A percentile compares a stretch with the other conserved stretches of the same genome.
Conservation (phyloP, 2,113 vertebrate genomes). For the Callipepla squamata region DNA sequence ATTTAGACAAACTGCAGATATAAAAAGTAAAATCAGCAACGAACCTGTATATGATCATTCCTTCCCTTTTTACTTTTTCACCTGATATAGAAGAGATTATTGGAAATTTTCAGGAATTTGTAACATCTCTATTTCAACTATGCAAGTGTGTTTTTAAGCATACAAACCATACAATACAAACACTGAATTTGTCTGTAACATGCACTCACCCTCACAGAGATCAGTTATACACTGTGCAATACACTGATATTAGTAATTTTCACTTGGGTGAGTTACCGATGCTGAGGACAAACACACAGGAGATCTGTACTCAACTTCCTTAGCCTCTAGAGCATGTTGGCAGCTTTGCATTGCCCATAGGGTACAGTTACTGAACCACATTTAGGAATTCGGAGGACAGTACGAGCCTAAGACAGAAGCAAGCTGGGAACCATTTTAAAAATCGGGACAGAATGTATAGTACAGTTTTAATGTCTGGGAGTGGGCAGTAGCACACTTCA, state of each 20-base stretch:
- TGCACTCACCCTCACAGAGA: not conserved
- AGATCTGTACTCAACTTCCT: not conserved
- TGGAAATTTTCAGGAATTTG: not conserved
- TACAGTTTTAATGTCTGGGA: not conserved
- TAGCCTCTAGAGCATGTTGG: not conserved
- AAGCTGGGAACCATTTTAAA: not conserved
- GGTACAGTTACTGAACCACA: not conserved
- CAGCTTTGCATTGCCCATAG: not conserved
- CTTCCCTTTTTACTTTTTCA: not conserved
- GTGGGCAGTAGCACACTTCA: not conserved
- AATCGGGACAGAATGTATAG: not conserved
- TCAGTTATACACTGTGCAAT: not conserved
- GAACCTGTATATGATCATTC: not conserved
- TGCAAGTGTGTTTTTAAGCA: not conserved
- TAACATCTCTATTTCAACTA: not conserved
- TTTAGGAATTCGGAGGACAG: accelerated
- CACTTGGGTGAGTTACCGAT: not conserved
- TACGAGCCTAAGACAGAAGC: not conserved
- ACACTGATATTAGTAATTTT: not conserved
- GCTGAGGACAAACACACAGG: not conserved
- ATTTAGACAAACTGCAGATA: not conserved
- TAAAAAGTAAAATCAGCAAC: constrained; percentile 6
- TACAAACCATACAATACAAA: not conserved
- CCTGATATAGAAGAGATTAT: not conserved
- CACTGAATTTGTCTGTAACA: not conserved